Conservation (phyloP, 2,888 invertebrate genomes). For the Xestoiulus laeticollis region DNA sequence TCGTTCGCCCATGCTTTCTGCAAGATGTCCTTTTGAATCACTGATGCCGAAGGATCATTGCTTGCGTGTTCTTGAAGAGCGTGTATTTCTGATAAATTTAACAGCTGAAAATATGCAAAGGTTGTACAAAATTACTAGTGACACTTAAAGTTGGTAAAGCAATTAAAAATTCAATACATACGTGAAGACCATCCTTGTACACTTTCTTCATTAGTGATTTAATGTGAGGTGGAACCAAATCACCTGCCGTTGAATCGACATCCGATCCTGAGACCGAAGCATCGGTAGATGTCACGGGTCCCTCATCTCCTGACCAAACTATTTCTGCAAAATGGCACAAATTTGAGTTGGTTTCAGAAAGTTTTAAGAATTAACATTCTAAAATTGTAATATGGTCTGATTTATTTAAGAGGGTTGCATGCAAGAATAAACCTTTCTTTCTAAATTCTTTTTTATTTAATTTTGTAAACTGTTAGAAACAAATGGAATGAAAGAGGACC, state of each 20-base stretch:
- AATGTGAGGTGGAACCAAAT: conserved; percentile 50
- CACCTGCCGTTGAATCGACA: conserved; percentile 42
- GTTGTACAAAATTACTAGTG: background rate
- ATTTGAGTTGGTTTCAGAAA: background rate
- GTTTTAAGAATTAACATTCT: too few species aligned
- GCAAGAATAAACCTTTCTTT: too few species aligned
- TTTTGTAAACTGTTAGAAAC: too few species aligned
- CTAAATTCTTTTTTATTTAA: too few species aligned
- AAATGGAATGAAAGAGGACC: too few species aligned
- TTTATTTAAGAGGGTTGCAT: too few species aligned
- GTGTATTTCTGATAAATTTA: conserved; percentile 63
- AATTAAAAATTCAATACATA: background rate
- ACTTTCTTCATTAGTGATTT: conserved; percentile 59
- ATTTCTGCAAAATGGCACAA: background rate
- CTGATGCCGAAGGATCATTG: background rate
- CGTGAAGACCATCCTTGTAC: conserved; percentile 62
- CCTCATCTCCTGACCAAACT: conserved; percentile 36
- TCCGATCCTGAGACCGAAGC: conserved; percentile 49
- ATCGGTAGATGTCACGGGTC: conserved; percentile 23
- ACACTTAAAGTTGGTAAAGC: background rate
- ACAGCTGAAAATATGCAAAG: conserved; percentile 56
- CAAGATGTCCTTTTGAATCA: conserved; percentile 50
- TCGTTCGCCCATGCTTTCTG: conserved; percentile 61
- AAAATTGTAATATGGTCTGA: too few species aligned
- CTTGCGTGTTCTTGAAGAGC: conserved; percentile 60